Evolutionary conservation across 2,888 invertebrate genomes (phyloP).

Genomic region (Caenorhabditis wallacei): DNA sequence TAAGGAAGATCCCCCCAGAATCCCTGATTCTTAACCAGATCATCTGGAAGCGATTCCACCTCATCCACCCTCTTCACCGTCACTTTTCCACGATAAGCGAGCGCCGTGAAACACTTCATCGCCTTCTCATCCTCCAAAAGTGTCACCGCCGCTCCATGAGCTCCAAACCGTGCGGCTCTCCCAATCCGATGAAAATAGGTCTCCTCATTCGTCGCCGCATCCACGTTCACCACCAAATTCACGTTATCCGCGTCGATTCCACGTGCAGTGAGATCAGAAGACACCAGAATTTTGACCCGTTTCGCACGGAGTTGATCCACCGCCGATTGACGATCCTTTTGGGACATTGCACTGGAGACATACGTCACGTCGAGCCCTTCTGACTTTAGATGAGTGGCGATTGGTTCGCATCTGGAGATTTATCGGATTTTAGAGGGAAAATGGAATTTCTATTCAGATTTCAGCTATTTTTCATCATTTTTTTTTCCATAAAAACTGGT

Average conservation of each 20-base stretch:
- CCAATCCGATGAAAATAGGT: conserved; percentile 97
- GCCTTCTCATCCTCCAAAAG: conserved; percentile 64
- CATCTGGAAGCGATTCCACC: conserved; percentile 36
- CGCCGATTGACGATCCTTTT: conserved; percentile 89
- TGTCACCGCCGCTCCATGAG: conserved; percentile 77
- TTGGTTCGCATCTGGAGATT: conserved; percentile 88
- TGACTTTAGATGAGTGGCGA: conserved; percentile 88
- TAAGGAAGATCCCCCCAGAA: conserved; percentile 33
- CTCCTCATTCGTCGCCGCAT: conserved; percentile 89
- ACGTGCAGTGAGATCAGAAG: conserved; percentile 91
- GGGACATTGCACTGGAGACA: conserved; percentile 90
- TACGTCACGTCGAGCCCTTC: conserved; percentile 90
- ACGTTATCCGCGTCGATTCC: conserved; percentile 96
- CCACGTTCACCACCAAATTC: conserved; percentile 94
- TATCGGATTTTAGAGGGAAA: background rate
- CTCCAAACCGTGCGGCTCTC: conserved; percentile 92
- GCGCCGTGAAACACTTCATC: conserved; percentile 48
- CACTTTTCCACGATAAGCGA: conserved; percentile 46
- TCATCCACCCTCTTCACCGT: conserved; percentile 25
- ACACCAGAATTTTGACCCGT: conserved; percentile 91
- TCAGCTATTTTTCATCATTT: too few species aligned
- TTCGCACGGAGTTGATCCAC: conserved; percentile 90
- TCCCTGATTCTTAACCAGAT: conserved; percentile 43
- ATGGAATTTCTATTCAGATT: background rate
- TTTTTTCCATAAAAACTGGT: background rate